These are phyloP conservation scores for Dioctria rufipes DNA, from an alignment of 2,888 invertebrate genomes.

Conservation along the genomic window DNA sequence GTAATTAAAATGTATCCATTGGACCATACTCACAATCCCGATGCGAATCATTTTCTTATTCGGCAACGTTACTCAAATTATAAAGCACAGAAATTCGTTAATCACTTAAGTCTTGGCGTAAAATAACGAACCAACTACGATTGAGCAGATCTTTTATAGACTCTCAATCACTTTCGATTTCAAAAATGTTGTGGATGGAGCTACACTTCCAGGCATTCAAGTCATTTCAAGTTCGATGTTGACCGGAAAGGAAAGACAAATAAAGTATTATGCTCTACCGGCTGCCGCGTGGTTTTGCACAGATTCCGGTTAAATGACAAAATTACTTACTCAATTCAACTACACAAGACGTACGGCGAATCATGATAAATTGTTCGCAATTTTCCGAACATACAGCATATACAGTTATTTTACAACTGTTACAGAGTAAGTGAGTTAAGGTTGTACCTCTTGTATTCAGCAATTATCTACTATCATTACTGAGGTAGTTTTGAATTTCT, in stretches of 20 bases:
- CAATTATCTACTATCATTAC: not conserved
- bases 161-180: slow-evolving; percentile 46
- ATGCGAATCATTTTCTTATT: slow-evolving; percentile 30
- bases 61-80: not conserved
- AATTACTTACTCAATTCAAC: not conserved
- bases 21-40: slow-evolving; percentile 40
- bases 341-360: too few species aligned
- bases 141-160: slow-evolving; percentile 40
- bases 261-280: not conserved
- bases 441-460: slow-evolving; percentile 9
- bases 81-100: not conserved
- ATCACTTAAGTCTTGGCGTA: not conserved
- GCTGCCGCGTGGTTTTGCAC: not conserved
- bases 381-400: too few species aligned
- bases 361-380: too few species aligned
- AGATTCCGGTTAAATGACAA: slow-evolving; percentile 29
- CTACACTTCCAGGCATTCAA: slow-evolving; percentile 32
- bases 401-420: too few species aligned
- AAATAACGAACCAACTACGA: slow-evolving; percentile 24
- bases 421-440: too few species aligned
- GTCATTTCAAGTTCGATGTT: slow-evolving; percentile 17
- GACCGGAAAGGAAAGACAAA: slow-evolving; percentile 11
- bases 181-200: not conserved
- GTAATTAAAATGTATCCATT: slow-evolving; percentile 23
- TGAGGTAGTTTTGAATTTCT: slow-evolving; percentile 15